phyloP scores from a whole-genome alignment of 2,888 invertebrate species.

The Helobdella robusta region DNA sequence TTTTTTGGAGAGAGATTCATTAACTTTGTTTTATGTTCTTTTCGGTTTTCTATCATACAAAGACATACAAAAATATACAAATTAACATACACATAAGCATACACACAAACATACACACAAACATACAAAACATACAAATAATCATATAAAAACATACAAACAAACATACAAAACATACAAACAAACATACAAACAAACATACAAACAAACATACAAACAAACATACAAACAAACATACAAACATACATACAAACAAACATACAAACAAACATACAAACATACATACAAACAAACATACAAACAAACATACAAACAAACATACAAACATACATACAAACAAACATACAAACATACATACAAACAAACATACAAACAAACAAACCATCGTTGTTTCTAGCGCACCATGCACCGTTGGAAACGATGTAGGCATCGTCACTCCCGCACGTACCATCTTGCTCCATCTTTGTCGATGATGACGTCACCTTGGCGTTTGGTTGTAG shows the following conservation, averaged over 20 bases:
- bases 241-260: not conserved
- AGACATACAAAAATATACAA: not conserved
- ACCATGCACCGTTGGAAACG: constrained; percentile 53
- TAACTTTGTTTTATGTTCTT: too few relatives aligned
- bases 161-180: not conserved
- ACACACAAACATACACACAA: not conserved
- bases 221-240: not conserved
- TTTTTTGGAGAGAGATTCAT: too few relatives aligned
- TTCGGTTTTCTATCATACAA: too few relatives aligned
- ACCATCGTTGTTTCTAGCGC: constrained; percentile 42
- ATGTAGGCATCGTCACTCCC: constrained; percentile 53
- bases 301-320: not conserved
- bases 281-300: not conserved
- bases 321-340: not conserved
- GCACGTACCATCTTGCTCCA: constrained; percentile 51
- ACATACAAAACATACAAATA: not conserved
- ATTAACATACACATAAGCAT: not conserved
- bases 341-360: not conserved
- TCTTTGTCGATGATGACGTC: constrained; percentile 49
- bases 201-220: constrained; percentile 1
- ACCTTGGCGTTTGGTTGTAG: constrained; percentile 51
- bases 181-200: not conserved
- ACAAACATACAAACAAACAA: constrained; percentile 1
- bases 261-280: not conserved
- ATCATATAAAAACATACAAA: not conserved